Conservation (phyloP, 2,113 vertebrate species). For the Melanerpes aurifrons region DNA sequence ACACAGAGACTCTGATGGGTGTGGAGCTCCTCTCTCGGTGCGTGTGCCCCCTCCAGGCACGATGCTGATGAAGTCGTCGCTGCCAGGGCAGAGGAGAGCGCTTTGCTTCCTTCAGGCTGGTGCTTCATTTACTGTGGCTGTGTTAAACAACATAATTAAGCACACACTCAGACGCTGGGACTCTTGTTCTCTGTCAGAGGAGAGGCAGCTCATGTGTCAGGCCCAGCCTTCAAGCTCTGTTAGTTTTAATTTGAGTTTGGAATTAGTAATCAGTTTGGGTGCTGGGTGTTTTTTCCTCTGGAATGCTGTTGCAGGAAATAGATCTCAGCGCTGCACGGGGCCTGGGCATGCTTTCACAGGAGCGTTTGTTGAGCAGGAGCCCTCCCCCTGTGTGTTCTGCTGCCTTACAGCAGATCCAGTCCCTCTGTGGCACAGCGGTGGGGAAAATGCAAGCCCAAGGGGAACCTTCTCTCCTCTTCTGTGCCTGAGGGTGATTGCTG, state of each 20-base stretch:
- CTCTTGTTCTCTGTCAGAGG: conserved; percentile 76
- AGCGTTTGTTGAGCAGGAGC: conserved; percentile 80
- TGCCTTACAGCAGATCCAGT: conserved; percentile 83
- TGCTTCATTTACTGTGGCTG: conserved; percentile 76
- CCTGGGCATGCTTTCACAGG: conserved; percentile 78
- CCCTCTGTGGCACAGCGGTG: conserved; percentile 68
- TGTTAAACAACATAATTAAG: conserved; percentile 83
- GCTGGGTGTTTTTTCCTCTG: not conserved
- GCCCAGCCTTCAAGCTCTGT: conserved; percentile 82
- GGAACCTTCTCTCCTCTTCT: conserved; percentile 35
- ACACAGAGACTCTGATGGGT: too few relatives aligned
- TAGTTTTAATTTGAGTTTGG: conserved; percentile 84
- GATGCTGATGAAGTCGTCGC: conserved; percentile 6
- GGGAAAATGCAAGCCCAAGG: conserved; percentile 65
- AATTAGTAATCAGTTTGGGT: conserved; percentile 81
- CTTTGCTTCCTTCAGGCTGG: conserved; percentile 73
- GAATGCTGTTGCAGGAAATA: conserved; percentile 78
- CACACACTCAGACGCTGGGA: conserved; percentile 47
- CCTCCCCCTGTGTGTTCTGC: conserved; percentile 77
- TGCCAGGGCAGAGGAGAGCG: conserved; percentile 55
- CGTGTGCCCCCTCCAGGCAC: not conserved
- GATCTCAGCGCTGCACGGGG: conserved; percentile 72
- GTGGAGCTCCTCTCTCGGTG: not conserved
- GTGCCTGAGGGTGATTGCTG: conserved; percentile 21
- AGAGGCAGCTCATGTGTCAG: conserved; percentile 64